phyloP scores from a whole-genome alignment of 2,888 invertebrate species.

The Epistrophe eligans region DNA sequence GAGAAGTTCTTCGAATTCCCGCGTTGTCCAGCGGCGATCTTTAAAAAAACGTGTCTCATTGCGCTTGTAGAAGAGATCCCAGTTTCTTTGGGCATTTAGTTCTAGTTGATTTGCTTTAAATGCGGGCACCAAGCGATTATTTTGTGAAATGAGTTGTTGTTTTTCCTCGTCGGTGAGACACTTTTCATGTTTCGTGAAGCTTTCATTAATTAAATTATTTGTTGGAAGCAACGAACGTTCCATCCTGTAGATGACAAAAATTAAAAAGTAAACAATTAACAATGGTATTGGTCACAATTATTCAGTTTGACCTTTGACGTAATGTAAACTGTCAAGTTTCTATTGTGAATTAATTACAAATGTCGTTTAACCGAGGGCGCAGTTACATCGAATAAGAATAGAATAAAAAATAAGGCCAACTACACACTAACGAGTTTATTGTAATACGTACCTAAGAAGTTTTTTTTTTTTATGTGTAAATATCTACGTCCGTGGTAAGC shows the following conservation, averaged over 20 bases:
- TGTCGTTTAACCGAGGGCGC: not conserved
- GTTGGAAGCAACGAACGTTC: constrained; percentile 2
- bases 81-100: constrained; percentile 92
- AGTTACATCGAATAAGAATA: not conserved
- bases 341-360: constrained; percentile 18
- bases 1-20: constrained; percentile 95
- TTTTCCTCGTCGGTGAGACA: constrained; percentile 86
- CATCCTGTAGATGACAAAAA: constrained; percentile 13
- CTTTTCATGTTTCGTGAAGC: constrained; percentile 78
- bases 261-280: constrained; percentile 47
- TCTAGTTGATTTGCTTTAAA: constrained; percentile 92
- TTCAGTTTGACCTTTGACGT: no score
- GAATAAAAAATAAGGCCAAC: not conserved
- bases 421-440: not conserved
- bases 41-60: constrained; percentile 97
- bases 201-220: constrained; percentile 70
- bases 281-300: no score
- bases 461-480: no score
- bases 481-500: no score
- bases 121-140: constrained; percentile 88
- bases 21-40: constrained; percentile 97
- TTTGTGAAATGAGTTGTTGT: constrained; percentile 87
- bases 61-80: constrained; percentile 98
- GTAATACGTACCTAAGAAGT: no score
- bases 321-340: not conserved